Conservation (phyloP, 2,797 vertebrate genomes). For the Enteromius viviparus region DNA sequence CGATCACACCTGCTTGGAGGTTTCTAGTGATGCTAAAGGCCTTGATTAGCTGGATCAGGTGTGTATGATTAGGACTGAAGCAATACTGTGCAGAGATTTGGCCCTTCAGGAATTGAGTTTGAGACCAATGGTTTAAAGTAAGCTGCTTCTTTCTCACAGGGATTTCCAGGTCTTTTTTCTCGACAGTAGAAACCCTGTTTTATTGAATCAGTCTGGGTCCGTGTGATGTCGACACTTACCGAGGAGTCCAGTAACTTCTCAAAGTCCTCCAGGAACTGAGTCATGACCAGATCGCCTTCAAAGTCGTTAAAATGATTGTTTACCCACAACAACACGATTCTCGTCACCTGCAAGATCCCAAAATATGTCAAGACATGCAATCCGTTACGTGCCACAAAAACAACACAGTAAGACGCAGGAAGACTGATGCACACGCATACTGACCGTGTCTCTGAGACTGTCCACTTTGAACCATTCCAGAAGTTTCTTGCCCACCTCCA, state of each 20-base stretch:
- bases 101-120: too few species aligned
- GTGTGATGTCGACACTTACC: slow-evolving; percentile 33
- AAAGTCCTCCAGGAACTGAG: slow-evolving; percentile 86
- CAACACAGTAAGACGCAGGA: background rate
- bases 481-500: slow-evolving; percentile 91
- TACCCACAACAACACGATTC: slow-evolving; percentile 95
- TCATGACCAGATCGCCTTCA: slow-evolving; percentile 95
- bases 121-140: too few species aligned
- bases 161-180: background rate
- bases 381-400: background rate
- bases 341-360: slow-evolving; percentile 83
- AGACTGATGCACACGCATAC: slow-evolving; percentile 71
- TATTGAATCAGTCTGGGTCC: background rate
- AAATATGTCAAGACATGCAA: slow-evolving; percentile 38
- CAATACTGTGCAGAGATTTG: too few species aligned
- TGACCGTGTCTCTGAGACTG: slow-evolving; percentile 90
- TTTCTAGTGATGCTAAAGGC: too few species aligned
- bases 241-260: slow-evolving; percentile 47
- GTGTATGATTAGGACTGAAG: too few species aligned
- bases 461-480: slow-evolving; percentile 94
- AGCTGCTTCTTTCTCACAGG: background rate
- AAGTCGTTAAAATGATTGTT: slow-evolving; percentile 99
- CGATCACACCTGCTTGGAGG: too few species aligned
- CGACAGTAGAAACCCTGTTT: background rate
- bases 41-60: too few species aligned